Evolutionary conservation across 2,113 vertebrate genomes (phyloP), one percentile per base, ranked within the genome.

Genomic region (Pollachius pollachius): DNA sequence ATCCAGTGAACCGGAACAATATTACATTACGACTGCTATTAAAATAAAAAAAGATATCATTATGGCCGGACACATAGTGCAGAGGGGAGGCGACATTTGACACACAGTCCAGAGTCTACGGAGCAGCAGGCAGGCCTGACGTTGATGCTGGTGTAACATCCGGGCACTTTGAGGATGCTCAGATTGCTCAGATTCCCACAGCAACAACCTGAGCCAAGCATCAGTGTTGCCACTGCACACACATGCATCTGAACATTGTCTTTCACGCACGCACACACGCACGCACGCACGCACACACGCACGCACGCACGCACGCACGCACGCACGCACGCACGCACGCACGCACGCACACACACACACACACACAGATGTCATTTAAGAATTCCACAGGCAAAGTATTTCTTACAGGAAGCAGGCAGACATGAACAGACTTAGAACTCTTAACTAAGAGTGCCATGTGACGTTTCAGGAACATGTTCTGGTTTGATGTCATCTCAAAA

Each of bases 301-400:
- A 27, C 70, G 71, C 71, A 63, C 34, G 13, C 69, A 30, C 65
- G 57, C 54, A 48, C 64, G 67, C 56, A 37, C 34, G 34, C 65
- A 27, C 70, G 71, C 71, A 63, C 34, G 13, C 69, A 30, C 65
- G 57, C 54, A 48, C 64, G 67, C 56, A 37, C 34, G n/a, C 65
- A 27, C 70, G 71, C 71, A 63, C 34, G 13, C 69, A 30, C 65
- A 62, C 54, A 48, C 64, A 41, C 37, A 41, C 37, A 11, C 37
- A 41, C 41, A 48, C 41, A 48, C 41, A 48, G 8, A 48, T 9
- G 7, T 48, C 41, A 7, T 48, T 9, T 48, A 48, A 12, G 41
- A 48, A 48, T 9, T 48, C 4, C 1, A 30, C 30, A 48, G 1
- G 12, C 41, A 48, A 13, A 48, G 41, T 2, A 48, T 2, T 2